These are phyloP conservation scores for Picus viridis DNA, from an alignment of 2,797 vertebrate genomes.

Conservation along the genomic window DNA sequence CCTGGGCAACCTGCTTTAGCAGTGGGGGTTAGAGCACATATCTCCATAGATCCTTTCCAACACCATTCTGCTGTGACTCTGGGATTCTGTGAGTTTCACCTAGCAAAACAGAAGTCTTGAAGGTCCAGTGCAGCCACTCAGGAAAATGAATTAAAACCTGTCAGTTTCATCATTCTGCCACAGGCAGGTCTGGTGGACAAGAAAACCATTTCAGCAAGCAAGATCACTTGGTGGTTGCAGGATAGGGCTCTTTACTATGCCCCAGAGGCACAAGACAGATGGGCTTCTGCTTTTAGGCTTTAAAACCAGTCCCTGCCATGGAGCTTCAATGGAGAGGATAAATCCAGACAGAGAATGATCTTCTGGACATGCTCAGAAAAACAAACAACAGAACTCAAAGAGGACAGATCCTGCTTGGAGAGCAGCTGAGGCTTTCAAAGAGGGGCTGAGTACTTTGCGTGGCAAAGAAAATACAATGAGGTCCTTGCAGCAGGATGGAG, in stretches of 20 bases:
- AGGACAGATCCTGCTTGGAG: neutral
- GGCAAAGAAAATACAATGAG: neutral
- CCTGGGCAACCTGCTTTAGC: no score
- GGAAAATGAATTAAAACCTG: neutral
- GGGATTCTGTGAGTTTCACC: neutral
- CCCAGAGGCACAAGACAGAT: constrained; percentile 33
- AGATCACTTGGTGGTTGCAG: neutral
- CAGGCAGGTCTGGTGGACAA: neutral
- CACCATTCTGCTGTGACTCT: no score
- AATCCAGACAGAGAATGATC: neutral
- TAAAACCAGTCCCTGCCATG: neutral
- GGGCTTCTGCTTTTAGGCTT: constrained; percentile 43
- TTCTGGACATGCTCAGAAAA: neutral
- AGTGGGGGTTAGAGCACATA: no score
- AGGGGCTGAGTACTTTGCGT: neutral
- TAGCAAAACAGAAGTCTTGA: neutral
- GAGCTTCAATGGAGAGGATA: neutral
- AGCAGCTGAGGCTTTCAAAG: neutral
- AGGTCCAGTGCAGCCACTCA: neutral
- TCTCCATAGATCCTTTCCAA: no score
- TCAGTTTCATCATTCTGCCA: neutral
- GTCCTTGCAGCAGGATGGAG: neutral
- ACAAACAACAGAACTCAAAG: neutral
- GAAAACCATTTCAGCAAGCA: neutral
- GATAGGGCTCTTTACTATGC: neutral